Conservation (phyloP, 1,140 invertebrate species). For the Eulimnadia texana region DNA sequence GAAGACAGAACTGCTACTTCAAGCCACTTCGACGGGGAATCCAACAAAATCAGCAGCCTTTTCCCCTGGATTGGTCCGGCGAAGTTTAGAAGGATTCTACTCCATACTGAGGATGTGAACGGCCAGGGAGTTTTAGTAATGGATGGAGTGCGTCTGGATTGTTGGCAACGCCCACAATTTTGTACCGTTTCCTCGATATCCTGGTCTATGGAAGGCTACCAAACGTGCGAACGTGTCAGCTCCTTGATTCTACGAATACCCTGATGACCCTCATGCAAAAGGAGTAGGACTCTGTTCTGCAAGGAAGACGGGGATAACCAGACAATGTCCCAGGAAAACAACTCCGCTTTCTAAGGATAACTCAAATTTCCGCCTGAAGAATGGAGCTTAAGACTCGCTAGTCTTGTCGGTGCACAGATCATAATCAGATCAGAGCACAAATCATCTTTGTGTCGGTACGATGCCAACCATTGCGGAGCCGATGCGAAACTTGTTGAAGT, state of each 20-base stretch:
- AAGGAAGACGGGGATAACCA: neutral
- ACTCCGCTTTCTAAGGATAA: constrained; percentile 8
- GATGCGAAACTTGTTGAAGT: constrained; percentile 23
- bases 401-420: constrained; percentile 19
- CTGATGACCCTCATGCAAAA: constrained; percentile 33
- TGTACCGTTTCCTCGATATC: constrained; percentile 26
- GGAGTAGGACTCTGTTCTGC: constrained; percentile 25
- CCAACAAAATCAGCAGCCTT: constrained; percentile 30
- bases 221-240: constrained; percentile 34
- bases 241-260: constrained; percentile 39
- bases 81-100: constrained; percentile 35
- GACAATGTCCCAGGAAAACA: neutral
- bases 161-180: constrained; percentile 23
- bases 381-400: constrained; percentile 22
- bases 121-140: constrained; percentile 25
- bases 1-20: constrained; percentile 23
- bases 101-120: constrained; percentile 28
- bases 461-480: constrained; percentile 24
- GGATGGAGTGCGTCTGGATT: constrained; percentile 20
- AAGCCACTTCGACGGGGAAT: constrained; percentile 30
- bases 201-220: constrained; percentile 35
- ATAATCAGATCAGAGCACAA: constrained; percentile 33
- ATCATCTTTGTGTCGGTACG: too few species aligned
- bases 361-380: constrained; percentile 11
- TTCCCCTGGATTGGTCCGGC: constrained; percentile 29